Conservation (phyloP, 2,888 invertebrate genomes). For the Rhopalosiphum nymphaeae region DNA sequence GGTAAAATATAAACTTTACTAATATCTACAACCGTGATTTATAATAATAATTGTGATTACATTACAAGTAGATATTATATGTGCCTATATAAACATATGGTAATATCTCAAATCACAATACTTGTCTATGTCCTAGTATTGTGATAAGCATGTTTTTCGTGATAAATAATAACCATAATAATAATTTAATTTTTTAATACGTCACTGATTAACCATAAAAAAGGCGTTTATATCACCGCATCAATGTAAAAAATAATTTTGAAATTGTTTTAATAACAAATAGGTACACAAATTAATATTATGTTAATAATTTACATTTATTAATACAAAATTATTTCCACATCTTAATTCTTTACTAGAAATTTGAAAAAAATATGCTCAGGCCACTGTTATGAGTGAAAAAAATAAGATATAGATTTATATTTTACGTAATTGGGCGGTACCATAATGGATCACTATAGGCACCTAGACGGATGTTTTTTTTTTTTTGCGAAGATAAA, state of each 20-base stretch:
- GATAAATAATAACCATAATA: not conserved
- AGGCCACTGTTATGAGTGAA: not conserved
- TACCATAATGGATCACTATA: not conserved
- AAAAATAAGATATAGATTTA: not conserved
- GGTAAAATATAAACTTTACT: too few species aligned
- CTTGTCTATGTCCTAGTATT: not conserved
- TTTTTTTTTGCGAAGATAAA: not conserved
- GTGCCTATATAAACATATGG: not conserved
- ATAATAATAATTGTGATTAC: too few species aligned
- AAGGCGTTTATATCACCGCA: not conserved
- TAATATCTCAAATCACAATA: not conserved
- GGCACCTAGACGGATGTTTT: not conserved
- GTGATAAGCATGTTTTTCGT: not conserved
- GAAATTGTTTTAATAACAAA: not conserved
- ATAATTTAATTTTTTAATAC: not conserved
- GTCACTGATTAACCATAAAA: not conserved
- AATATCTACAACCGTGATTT: too few species aligned
- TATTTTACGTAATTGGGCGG: not conserved
- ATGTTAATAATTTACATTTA: not conserved
- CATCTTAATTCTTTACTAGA: not conserved
- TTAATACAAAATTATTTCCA: not conserved
- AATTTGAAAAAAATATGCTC: not conserved
- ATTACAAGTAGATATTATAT: too few species aligned
- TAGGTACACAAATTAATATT: not conserved
- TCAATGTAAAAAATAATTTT: not conserved